phyloP scores from a whole-genome alignment of 2,797 vertebrate species.

The Varecia variegata region DNA sequence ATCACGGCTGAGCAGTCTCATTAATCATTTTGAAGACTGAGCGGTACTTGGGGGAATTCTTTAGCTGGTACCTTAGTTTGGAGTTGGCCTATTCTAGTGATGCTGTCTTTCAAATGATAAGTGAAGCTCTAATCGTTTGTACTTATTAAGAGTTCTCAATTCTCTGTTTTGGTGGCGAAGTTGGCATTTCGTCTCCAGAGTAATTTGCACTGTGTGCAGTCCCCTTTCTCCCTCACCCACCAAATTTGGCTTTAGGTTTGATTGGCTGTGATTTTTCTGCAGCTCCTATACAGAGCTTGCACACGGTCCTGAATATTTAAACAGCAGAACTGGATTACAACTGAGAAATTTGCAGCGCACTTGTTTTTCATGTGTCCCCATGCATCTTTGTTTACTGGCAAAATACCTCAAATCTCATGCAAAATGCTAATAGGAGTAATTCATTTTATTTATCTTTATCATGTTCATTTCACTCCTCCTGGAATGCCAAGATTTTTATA shows the following conservation, averaged over 20 bases:
- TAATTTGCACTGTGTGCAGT: not conserved
- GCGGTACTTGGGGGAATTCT: not conserved
- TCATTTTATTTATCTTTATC: constrained; percentile 55
- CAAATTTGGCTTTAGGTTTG: not conserved
- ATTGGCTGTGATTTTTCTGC: not conserved
- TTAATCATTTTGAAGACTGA: not conserved
- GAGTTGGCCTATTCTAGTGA: not conserved
- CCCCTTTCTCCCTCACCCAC: not conserved
- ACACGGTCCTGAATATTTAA: not conserved
- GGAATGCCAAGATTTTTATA: constrained; percentile 56
- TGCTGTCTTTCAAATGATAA: not conserved
- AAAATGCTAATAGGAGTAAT: constrained; percentile 57
- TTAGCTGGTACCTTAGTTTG: not conserved
- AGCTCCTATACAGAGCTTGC: not conserved
- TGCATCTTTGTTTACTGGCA: constrained; percentile 44
- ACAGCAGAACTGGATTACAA: not conserved
- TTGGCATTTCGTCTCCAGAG: not conserved
- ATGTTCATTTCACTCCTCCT: constrained; percentile 30
- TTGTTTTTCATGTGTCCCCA: not conserved
- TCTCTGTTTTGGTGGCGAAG: not conserved
- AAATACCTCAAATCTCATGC: constrained; percentile 9
- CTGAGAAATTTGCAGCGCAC: not conserved
- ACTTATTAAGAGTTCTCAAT: not conserved
- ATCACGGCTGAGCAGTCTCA: not conserved
- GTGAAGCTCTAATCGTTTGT: not conserved